These are phyloP conservation scores for Hormiphora californensis DNA, from an alignment of 37 sponge, comb jelly and placozoan genomes.

Conservation along the genomic window DNA sequence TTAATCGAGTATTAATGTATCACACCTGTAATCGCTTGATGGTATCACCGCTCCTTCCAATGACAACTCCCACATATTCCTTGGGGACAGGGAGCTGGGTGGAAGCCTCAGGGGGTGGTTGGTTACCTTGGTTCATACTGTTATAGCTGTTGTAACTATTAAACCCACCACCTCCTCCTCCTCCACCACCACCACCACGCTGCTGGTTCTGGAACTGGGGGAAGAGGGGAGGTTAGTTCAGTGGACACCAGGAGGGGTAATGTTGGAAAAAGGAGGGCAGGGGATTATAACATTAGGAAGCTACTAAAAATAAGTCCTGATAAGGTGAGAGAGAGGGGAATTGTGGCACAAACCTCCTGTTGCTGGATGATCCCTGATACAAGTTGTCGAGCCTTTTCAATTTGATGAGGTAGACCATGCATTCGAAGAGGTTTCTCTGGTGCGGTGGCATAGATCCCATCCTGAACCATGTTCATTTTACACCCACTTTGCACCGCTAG, in stretches of 20 bases:
- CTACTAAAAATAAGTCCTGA: too few relatives aligned
- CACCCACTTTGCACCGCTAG: constrained; percentile 79
- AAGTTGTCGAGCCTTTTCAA: constrained; percentile 33
- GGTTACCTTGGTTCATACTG: too few relatives aligned
- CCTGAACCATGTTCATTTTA: constrained; percentile 97
- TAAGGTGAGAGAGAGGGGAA: too few relatives aligned
- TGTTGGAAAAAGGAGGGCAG: too few relatives aligned
- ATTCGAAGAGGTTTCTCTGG: constrained; percentile 92
- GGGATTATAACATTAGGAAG: too few relatives aligned
- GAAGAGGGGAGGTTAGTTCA: too few relatives aligned
- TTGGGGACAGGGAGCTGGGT: not conserved
- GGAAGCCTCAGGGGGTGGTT: constrained; percentile 34
- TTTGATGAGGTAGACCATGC: constrained; percentile 38
- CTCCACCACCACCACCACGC: not conserved
- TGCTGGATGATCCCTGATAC: constrained; percentile 52
- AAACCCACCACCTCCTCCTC: constrained; percentile 12
- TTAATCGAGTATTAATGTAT: too few relatives aligned
- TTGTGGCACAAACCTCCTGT: constrained; percentile 11
- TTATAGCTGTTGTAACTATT: constrained; percentile 22
- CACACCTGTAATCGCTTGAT: constrained; percentile 50
- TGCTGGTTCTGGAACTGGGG: too few relatives aligned
- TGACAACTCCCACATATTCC: constrained; percentile 43
- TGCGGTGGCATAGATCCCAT: constrained; percentile 71
- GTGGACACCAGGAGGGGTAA: too few relatives aligned
- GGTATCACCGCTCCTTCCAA: constrained; percentile 35